A percentile compares a stretch with the other conserved stretches of the same genome.
phyloP scores from a whole-genome alignment of 2,888 invertebrate species.

The Carpatolechia fugitivella region DNA sequence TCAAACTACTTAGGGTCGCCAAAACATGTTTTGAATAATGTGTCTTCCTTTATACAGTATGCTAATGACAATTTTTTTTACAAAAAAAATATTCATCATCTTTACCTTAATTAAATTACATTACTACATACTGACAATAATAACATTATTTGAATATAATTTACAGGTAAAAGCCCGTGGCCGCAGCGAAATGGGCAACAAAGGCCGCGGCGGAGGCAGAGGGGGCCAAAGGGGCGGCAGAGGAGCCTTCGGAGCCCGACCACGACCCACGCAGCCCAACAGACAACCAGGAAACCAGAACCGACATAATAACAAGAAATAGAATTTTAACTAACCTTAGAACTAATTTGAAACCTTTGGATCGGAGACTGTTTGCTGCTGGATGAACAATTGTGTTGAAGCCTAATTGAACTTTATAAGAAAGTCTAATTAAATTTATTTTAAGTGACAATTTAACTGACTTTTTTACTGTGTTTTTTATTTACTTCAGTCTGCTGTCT shows the following conservation, averaged over 20 bases:
- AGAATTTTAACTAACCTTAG: slow-evolving; percentile 31
- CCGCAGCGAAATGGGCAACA: slow-evolving; percentile 84
- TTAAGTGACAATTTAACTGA: neutral
- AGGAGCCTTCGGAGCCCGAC: slow-evolving; percentile 81
- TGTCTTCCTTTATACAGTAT: too few species aligned
- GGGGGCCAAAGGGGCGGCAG: slow-evolving; percentile 80
- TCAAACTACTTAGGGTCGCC: too few species aligned
- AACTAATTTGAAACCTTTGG: neutral
- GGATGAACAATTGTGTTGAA: neutral
- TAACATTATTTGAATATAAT: too few species aligned
- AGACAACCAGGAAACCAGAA: slow-evolving; percentile 52
- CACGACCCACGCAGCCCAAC: slow-evolving; percentile 78
- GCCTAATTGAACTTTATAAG: neutral
- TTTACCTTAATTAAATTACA: too few species aligned
- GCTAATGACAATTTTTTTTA: too few species aligned
- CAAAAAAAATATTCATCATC: too few species aligned
- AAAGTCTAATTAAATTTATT: neutral
- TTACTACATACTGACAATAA: too few species aligned
- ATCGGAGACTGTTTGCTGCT: neutral
- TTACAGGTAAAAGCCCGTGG: slow-evolving; percentile 84
- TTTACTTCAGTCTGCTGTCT: too few species aligned
- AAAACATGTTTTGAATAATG: too few species aligned
- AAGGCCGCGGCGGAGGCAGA: slow-evolving; percentile 82
- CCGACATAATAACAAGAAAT: slow-evolving; percentile 68
- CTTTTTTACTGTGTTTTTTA: too few species aligned